Evolutionary conservation across 2,113 vertebrate genomes (phyloP).

Genomic region (Sus scrofa): T2T-Sscrofa CM000824.6:65016501-65017000

Average conservation of each 20-base stretch:
- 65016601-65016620: neutral
- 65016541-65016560: neutral
- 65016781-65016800: neutral
- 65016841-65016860: neutral
- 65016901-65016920: neutral
- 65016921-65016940: conserved; percentile 29
- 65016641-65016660: neutral
- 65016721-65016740: neutral
- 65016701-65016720: neutral
- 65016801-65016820: neutral
- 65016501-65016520: neutral
- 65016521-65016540: neutral
- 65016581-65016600: neutral
- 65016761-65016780: neutral
- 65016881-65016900: neutral
- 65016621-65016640: neutral
- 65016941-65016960: neutral
- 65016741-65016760: no score
- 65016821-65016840: neutral
- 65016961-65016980: neutral
- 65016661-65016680: neutral
- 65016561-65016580: neutral
- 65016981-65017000: neutral
- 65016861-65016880: neutral
- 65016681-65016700: neutral